Evolutionary conservation across 35 echinoderm and acorn worm genomes (phyloP), one percentile per base, ranked within the genome.

Genomic region (Acanthaster planci): DNA sequence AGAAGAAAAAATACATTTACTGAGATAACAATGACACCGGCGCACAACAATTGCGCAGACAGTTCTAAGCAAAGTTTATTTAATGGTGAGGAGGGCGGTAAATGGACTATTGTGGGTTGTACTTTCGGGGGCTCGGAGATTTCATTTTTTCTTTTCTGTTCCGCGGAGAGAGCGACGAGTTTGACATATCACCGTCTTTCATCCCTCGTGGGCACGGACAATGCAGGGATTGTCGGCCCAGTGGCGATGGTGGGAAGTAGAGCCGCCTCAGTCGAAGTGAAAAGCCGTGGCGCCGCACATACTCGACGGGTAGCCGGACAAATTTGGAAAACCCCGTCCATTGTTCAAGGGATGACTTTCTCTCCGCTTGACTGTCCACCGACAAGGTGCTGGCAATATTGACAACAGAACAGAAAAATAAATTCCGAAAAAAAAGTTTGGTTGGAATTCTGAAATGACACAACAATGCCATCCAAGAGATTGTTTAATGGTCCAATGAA

Each of bases 401-500:
- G 56, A 59, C 56, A 59, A 59, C n/a, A n/a, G n/a, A n/a, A n/a
- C n/a, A 35, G 26, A 26, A 29, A 72, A 30, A 35, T 27, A 34
- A 72, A 72, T 19, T 72, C 64, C 14, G 19, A 72, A 72, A 36
- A 27, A 72, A 36, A 27, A 72, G 26, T 72, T 26, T 21, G 64
- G 26, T 7, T 72, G 6, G 7, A 72, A 36, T 7, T 10, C 10
- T 31, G 10, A 31, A 30, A 72, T 31, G 64, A 10, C 23, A 72
- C 26, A 72, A 36, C 34, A 30, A 72, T 31, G 64, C 23, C 22
- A 72, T 72, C 34, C 34, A 19, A 36, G 64, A 35, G 64, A 72
- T 72, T 72, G 64, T 72, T 72, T 72, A 72, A 72, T 72, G 64
- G 34, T 72, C 64, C 64, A 72, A 72, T 72, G 64, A 72, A 72